phyloP scores from a whole-genome alignment of 2,113 vertebrate species.

The Garra rufa region DNA sequence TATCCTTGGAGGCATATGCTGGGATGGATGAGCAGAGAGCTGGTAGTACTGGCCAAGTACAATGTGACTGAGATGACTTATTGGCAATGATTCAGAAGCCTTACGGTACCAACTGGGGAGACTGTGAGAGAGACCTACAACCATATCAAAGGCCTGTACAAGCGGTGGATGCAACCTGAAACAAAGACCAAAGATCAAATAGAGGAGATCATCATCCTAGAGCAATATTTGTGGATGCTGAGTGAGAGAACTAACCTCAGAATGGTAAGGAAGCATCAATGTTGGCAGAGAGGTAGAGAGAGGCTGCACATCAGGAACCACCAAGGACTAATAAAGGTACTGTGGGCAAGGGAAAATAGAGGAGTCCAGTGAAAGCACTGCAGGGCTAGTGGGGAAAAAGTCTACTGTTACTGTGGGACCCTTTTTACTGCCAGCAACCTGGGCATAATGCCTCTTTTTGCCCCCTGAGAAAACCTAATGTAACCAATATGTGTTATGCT shows the following conservation, averaged over 20 bases:
- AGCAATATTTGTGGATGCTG: slow-evolving; percentile 20
- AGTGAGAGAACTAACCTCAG: background rate
- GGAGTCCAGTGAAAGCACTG: background rate
- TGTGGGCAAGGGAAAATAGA: background rate
- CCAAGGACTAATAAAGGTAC: background rate
- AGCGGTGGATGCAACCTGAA: slow-evolving; percentile 32
- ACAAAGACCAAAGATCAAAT: background rate
- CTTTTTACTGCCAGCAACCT: background rate
- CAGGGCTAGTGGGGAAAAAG: background rate
- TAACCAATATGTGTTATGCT: background rate
- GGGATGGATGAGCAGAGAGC: background rate
- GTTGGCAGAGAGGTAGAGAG: slow-evolving; percentile 24
- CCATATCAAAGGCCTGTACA: background rate
- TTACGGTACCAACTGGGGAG: background rate
- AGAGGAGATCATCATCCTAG: slow-evolving; percentile 29
- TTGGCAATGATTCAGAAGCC: background rate
- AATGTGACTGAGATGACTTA: background rate
- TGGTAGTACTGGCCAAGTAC: background rate
- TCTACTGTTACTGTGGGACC: background rate
- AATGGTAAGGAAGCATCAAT: background rate
- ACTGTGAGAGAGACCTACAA: background rate
- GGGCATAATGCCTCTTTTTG: background rate
- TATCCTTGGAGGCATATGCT: background rate
- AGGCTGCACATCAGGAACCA: background rate
- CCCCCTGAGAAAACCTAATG: background rate